phyloP scores from a whole-genome alignment of 2,888 invertebrate genomes.

The Autographa gamma region DNA sequence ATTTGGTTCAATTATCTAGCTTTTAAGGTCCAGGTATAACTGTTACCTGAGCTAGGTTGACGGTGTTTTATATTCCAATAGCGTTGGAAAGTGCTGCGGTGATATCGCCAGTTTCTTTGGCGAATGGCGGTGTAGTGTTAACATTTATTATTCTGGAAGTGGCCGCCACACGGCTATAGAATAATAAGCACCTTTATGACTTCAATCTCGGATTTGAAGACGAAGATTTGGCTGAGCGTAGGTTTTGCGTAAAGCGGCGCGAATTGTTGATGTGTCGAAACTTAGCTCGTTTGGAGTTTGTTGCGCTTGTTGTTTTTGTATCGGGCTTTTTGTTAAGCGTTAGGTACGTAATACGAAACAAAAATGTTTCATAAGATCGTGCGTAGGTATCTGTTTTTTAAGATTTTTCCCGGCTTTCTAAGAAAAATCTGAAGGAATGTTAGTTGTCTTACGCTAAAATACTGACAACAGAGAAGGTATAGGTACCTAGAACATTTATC shows the following conservation, averaged over 20 bases:
- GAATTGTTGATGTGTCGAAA: slow-evolving; percentile 13
- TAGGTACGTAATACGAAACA: neutral
- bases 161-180: slow-evolving; percentile 74
- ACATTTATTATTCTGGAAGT: slow-evolving; percentile 84
- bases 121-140: slow-evolving; percentile 78
- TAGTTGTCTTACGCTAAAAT: too few relatives aligned
- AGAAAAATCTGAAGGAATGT: too few relatives aligned
- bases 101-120: slow-evolving; percentile 83
- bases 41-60: slow-evolving; percentile 55
- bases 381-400: too few relatives aligned
- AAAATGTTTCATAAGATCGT: too few relatives aligned
- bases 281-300: slow-evolving; percentile 2
- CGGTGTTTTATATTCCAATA: slow-evolving; percentile 74
- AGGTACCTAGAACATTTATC: too few relatives aligned
- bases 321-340: neutral
- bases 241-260: slow-evolving; percentile 48
- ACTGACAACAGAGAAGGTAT: too few relatives aligned
- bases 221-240: slow-evolving; percentile 63
- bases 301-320: neutral
- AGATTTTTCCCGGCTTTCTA: too few relatives aligned
- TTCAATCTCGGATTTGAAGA: slow-evolving; percentile 73
- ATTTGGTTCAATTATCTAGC: slow-evolving; percentile 51
- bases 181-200: slow-evolving; percentile 75
- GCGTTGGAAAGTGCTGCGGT: slow-evolving; percentile 76
- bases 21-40: slow-evolving; percentile 54